These are phyloP conservation scores for Drosophila kuntzei DNA, from an alignment of 2,888 invertebrate species.

Conservation along the genomic window DNA sequence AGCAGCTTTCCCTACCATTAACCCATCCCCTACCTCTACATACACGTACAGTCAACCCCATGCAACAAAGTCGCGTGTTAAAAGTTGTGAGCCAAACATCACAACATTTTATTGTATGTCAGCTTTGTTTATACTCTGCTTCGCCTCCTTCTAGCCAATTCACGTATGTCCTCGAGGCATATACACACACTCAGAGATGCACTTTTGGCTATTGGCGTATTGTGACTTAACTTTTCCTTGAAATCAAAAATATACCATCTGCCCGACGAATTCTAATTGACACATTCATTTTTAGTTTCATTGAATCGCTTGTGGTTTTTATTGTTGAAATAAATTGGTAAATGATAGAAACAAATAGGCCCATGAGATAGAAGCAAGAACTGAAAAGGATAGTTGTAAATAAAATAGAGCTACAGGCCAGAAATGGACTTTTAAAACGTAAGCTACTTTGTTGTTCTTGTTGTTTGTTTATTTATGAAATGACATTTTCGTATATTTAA, in stretches of 20 bases:
- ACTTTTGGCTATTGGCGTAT: neutral
- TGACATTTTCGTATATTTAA: conserved; percentile 30
- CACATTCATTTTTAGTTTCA: conserved; percentile 6
- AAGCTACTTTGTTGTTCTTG: neutral
- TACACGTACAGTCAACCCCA: neutral
- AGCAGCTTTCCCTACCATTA: neutral
- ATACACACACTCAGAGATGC: neutral
- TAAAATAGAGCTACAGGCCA: neutral
- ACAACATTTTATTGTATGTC: conserved; percentile 35
- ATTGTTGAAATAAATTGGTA: conserved; percentile 7
- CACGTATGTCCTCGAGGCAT: neutral
- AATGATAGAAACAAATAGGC: neutral
- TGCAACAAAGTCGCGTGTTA: conserved; percentile 18
- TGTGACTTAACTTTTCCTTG: neutral
- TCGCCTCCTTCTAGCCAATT: neutral
- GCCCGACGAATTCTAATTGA: neutral
- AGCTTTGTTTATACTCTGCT: conserved; percentile 10
- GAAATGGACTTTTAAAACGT: neutral
- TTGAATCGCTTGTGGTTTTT: neutral
- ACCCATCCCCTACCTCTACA: neutral
- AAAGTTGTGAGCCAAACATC: conserved; percentile 3
- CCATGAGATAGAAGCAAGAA: neutral
- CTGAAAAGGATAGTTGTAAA: neutral
- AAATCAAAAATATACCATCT: neutral
- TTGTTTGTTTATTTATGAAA: conserved; percentile 21